Evolutionary conservation across 30 jellyfish, hydroid and myxozoan species (phyloP), one percentile per base, ranked within the genome.

Genomic region (Aurelia aurita): DNA sequence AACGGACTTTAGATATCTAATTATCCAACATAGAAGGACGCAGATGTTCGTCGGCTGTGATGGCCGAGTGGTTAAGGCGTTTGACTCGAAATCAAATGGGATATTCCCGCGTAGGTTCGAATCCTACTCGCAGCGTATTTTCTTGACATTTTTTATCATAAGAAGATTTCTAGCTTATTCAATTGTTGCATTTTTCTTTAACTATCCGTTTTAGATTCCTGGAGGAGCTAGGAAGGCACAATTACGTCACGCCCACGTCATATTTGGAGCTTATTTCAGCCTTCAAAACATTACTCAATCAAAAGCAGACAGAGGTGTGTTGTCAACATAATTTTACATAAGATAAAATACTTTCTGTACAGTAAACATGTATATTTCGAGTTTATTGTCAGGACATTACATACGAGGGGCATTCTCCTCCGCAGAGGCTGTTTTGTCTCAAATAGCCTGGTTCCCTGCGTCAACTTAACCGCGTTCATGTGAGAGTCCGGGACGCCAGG

Each of bases 241-340:
- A 94, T 66, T 94, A 94, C 84, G 99, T 94, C 49, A 94, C 99
- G 32, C 99, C 99, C 6, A 94, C 99, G 19, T 94, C 99, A 19
- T 94, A 94, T 67, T 77, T 94, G 54, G 99, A 94, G 86, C 78
- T 94, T 81, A 94, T 94, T 26, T 81, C 97, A 0, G 84, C 97
- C 19, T 94, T 94, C 73, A 94, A 94, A 77, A 94, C 77, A 25
- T 62, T 94, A 44, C 97, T 94, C 53, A 71, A 86, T 25, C 97
- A 89, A 64, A 94, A 94, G 69, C 95, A 85, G 72, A 93, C 95
- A 23, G 99, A 94, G 97, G 99, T 94, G 22, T 25, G 84, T 72
- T 61, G 31, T 22, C 35, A 22, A 39, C 35, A 3, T 18, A n/a
- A 18, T 18, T 5, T 32, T 46, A 22, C 0, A 16, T 22, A 0